Base-by-base conservation (phyloP, 2,888 invertebrate genomes). In the Metacarcinus magister region DNA sequence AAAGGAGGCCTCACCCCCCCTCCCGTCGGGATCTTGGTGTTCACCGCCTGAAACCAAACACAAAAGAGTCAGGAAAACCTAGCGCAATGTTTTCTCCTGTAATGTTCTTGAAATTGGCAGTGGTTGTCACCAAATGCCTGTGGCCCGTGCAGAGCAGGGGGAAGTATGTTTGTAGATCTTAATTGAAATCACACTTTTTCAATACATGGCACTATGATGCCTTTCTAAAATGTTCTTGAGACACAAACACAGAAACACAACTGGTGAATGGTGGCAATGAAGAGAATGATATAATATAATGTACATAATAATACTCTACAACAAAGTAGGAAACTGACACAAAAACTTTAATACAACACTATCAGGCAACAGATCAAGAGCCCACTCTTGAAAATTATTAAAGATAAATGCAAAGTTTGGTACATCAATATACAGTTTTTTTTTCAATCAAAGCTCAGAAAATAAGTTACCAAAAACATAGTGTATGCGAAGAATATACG, bases 1-100 rank as follows among this genome's bases (percentile, higher is more conserved):
- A 98, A 97, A 0, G 98, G 98, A 16, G 98, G 98, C 39, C 98
- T 97, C 44, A 60, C 97, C 97, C 97, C 97, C 98, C 99, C 98
- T 98, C 98, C 97, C 99, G 87, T 2, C n/a, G 60, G 13, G 28
- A 39, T n/a, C 23, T 60, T 82, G 44, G 93, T 92, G 96, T 97
- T 97, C 96, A 97, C 96, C n/a, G 97, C 97, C 97, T 97, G 94
- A 75, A 95, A 96, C 2, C 54, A n/a, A 19, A 75, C 44, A n/a
- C 75, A 75, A n/a, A 75, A 23, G n/a, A 75, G 75, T 75, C 2
- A 75, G 75, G 28, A n/a, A 75, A 2, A 0, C 28, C 7, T n/a
- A 0, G n/a, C 23, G 5, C 8, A 75, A 75, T 16, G 16, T 60
- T 60, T 60, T 19, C 19, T 60, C 3, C 19, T 19, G 16, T 60